phyloP scores from a whole-genome alignment of 2,888 invertebrate genomes.

The Scaeva pyrastri region DNA sequence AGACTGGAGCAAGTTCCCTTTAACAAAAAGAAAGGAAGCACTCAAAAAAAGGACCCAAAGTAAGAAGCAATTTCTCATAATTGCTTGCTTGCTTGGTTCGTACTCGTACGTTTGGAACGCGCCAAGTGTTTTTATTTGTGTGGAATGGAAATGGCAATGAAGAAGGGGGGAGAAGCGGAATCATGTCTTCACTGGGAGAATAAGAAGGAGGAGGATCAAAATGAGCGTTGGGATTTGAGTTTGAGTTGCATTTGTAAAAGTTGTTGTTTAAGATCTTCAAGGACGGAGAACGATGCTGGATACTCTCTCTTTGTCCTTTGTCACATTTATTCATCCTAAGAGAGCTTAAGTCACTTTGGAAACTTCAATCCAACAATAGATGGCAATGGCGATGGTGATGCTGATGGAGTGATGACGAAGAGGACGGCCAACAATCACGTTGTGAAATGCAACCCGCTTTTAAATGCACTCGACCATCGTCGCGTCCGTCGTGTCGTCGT shows the following conservation, averaged over 20 bases:
- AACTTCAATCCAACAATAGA: constrained; percentile 36
- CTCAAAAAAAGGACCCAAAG: constrained; percentile 27
- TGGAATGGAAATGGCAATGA: background rate
- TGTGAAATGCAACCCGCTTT: constrained; percentile 15
- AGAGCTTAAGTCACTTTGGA: constrained; percentile 24
- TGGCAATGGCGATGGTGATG: background rate
- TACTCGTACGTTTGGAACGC: background rate
- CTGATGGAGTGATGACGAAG: background rate
- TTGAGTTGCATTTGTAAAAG: too few relatives aligned
- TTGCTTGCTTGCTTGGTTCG: constrained; percentile 46
- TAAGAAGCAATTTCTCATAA: constrained; percentile 52
- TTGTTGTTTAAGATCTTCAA: constrained; percentile 1
- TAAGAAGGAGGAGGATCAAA: too few relatives aligned
- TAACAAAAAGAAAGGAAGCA: constrained; percentile 23
- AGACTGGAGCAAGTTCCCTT: constrained; percentile 40
- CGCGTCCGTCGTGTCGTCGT: too few relatives aligned
- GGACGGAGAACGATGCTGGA: background rate
- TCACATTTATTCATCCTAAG: constrained; percentile 31
- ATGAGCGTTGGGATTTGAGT: background rate
- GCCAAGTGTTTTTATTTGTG: background rate
- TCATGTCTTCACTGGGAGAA: background rate
- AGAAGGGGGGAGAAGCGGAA: background rate
- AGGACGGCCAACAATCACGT: background rate
- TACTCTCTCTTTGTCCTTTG: background rate
- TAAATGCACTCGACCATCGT: constrained; percentile 21